Evolutionary conservation across 2,888 invertebrate species (phyloP).

Genomic region (Autographa gamma): DNA sequence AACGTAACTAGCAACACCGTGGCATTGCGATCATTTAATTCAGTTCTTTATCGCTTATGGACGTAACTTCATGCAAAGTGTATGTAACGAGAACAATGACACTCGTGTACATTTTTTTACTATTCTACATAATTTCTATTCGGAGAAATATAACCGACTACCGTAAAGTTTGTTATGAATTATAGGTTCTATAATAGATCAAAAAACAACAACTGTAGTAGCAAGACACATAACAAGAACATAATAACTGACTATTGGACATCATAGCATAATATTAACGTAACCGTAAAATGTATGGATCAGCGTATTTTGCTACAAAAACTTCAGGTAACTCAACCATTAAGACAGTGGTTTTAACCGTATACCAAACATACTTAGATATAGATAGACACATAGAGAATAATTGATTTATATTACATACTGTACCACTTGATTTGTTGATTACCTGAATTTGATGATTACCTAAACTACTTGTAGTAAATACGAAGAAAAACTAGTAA

Average conservation of each 20-base stretch:
- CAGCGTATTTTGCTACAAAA: not conserved
- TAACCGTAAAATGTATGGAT: not conserved
- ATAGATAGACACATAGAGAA: too few species aligned
- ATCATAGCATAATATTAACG: conserved; percentile 5
- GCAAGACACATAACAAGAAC: conserved; percentile 8
- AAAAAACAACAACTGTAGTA: not conserved
- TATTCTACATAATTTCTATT: conserved; percentile 12
- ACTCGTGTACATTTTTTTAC: not conserved
- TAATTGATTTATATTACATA: too few species aligned
- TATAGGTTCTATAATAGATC: not conserved
- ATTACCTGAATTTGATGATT: too few species aligned
- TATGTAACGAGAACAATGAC: conserved; percentile 22
- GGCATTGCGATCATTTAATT: conserved; percentile 14
- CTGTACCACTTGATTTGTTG: too few species aligned
- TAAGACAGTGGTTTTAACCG: not conserved
- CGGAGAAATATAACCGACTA: conserved; percentile 20
- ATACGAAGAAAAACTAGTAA: too few species aligned
- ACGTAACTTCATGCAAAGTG: conserved; percentile 25
- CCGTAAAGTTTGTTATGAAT: not conserved
- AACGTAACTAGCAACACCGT: conserved; percentile 9
- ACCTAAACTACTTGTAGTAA: too few species aligned
- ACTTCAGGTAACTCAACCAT: not conserved
- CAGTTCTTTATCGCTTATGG: conserved; percentile 24
- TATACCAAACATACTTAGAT: too few species aligned
- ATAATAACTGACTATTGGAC: not conserved